phyloP scores from a whole-genome alignment of 2,888 invertebrate genomes.

The Trissolcus japonicus region DNA sequence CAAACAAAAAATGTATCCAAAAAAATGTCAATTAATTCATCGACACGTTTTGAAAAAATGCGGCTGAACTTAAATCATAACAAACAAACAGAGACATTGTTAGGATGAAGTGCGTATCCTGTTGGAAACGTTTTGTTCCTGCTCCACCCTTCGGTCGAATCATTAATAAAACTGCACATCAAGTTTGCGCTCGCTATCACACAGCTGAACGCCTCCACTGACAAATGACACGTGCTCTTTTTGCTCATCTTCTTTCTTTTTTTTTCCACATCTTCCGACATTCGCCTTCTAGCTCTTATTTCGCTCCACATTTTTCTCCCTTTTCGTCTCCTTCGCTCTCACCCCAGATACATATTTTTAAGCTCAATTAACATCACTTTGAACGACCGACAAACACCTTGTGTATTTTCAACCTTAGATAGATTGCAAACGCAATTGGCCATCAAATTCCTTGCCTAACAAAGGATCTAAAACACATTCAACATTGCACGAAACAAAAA shows the following conservation, averaged over 20 bases:
- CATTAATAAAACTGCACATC: constrained; percentile 56
- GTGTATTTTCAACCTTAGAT: constrained; percentile 39
- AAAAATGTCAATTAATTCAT: constrained; percentile 24
- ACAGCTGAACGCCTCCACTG: constrained; percentile 65
- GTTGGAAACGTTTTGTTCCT: constrained; percentile 40
- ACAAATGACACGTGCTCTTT: constrained; percentile 67
- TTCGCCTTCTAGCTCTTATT: constrained; percentile 11
- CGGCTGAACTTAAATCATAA: constrained; percentile 3
- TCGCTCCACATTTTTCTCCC: neutral
- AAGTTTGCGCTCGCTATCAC: constrained; percentile 54
- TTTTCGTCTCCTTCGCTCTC: constrained; percentile 38
- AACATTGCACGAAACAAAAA: too few species aligned
- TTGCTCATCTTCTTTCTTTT: constrained; percentile 65
- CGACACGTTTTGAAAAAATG: constrained; percentile 29
- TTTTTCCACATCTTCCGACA: constrained; percentile 56
- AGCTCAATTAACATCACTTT: constrained; percentile 73
- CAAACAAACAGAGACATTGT: constrained; percentile 48
- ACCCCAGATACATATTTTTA: constrained; percentile 64
- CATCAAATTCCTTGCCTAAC: constrained; percentile 26
- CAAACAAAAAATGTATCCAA: too few species aligned
- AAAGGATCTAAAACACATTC: neutral
- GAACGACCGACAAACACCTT: constrained; percentile 61
- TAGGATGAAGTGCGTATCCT: constrained; percentile 37
- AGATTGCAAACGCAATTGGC: constrained; percentile 46
- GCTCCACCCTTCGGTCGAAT: constrained; percentile 46